Conservation (phyloP, 64 coral and sea anemone species). For the Orbicella faveolata region DNA sequence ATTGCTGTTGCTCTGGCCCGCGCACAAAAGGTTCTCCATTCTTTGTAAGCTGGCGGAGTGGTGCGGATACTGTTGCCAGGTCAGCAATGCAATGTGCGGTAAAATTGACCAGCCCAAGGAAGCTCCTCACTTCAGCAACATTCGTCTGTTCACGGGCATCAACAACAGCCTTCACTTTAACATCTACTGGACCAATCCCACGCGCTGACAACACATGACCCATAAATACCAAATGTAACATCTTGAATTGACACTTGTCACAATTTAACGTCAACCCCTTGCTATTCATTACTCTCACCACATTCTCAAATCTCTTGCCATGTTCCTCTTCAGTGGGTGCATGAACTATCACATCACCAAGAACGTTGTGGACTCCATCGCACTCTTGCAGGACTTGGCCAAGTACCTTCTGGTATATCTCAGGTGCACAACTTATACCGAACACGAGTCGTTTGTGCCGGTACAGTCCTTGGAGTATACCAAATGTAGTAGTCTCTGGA, state of each 20-base stretch:
- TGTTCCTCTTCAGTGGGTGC: slow-evolving; percentile 26
- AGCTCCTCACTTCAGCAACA: slow-evolving; percentile 15
- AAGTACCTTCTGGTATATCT: slow-evolving; percentile 32
- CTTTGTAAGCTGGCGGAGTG: slow-evolving; percentile 40
- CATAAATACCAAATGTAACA: too few relatives aligned
- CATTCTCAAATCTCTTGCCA: slow-evolving; percentile 34
- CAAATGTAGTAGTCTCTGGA: slow-evolving; percentile 41
- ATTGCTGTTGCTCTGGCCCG: slow-evolving; percentile 10
- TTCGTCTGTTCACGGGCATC: slow-evolving; percentile 32
- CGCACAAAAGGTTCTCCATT: not conserved
- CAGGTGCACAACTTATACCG: slow-evolving; percentile 15
- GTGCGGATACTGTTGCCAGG: not conserved
- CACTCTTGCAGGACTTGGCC: slow-evolving; percentile 44
- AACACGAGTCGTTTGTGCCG: slow-evolving; percentile 38
- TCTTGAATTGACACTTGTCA: too few relatives aligned
- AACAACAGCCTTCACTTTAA: slow-evolving; percentile 16
- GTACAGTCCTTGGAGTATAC: slow-evolving; percentile 7
- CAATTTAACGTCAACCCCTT: too few relatives aligned
- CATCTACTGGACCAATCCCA: slow-evolving; percentile 37
- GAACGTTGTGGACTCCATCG: slow-evolving; percentile 35
- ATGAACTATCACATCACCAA: slow-evolving; percentile 49
- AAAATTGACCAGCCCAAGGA: not conserved
- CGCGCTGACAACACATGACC: not conserved
- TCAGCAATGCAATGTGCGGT: not conserved
- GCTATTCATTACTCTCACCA: slow-evolving; percentile 14